These are phyloP conservation scores for Trachelus iudaicus DNA, from an alignment of 2,888 invertebrate genomes.

Conservation along the genomic window DNA sequence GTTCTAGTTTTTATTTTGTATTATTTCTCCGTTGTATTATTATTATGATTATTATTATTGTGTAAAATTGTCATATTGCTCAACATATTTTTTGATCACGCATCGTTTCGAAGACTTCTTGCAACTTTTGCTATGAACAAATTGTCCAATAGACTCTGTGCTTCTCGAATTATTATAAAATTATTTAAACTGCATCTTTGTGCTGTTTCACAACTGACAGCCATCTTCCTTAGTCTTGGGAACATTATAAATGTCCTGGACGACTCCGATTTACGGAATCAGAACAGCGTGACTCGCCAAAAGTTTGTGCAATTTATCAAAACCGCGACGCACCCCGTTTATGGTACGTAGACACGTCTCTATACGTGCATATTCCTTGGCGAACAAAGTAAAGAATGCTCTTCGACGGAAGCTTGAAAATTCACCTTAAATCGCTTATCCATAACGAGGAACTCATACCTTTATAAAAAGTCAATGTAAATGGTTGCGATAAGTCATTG, in stretches of 20 bases:
- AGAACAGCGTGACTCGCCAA: not conserved
- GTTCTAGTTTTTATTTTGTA: not conserved
- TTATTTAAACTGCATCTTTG: not conserved
- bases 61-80: not conserved
- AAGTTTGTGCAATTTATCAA: not conserved
- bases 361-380: not conserved
- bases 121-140: not conserved
- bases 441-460: not conserved
- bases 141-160: not conserved
- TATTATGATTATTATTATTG: not conserved
- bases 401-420: not conserved
- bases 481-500: not conserved
- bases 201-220: not conserved
- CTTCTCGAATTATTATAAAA: not conserved
- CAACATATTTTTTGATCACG: not conserved
- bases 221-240: not conserved
- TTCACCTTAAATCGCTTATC: not conserved
- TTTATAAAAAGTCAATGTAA: not conserved
- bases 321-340: not conserved
- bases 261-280: not conserved
- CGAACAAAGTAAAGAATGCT: not conserved
- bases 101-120: not conserved
- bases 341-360: not conserved
- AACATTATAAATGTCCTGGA: not conserved
- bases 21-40: not conserved